Conservation (phyloP, 2,888 invertebrate genomes). For the Sinodicranocentrus sp. region DNA sequence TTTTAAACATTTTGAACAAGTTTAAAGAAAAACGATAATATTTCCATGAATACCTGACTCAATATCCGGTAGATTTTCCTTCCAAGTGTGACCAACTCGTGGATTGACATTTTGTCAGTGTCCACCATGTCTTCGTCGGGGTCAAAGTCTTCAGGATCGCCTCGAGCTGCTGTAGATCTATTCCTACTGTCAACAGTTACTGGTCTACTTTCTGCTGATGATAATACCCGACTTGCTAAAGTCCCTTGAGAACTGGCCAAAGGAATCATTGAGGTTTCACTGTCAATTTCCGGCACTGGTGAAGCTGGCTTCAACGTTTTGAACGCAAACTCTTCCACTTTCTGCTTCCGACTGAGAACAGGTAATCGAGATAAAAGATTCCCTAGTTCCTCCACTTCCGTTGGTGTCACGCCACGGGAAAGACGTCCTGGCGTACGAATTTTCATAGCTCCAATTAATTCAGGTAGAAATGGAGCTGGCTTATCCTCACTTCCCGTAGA, state of each 20-base stretch:
- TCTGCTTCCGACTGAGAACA: slow-evolving; percentile 35
- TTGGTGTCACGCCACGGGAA: not conserved
- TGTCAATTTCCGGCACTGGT: slow-evolving; percentile 40
- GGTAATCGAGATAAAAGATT: slow-evolving; percentile 40
- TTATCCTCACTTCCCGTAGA: not conserved
- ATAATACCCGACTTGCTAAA: not conserved
- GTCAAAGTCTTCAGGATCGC: not conserved
- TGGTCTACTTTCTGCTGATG: slow-evolving; percentile 16
- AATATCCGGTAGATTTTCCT: slow-evolving; percentile 57
- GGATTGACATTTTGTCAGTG: slow-evolving; percentile 38
- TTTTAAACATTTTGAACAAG: not conserved
- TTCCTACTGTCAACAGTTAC: not conserved
- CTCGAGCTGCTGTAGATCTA: not conserved
- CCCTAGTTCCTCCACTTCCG: slow-evolving; percentile 33
- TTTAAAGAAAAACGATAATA: not conserved
- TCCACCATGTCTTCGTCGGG: slow-evolving; percentile 16
- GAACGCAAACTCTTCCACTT: slow-evolving; percentile 47
- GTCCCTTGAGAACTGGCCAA: slow-evolving; percentile 42
- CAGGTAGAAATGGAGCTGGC: slow-evolving; percentile 23
- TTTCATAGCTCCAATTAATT: not conserved
- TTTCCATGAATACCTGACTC: slow-evolving; percentile 34
- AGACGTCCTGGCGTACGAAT: slow-evolving; percentile 1
- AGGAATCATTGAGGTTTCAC: slow-evolving; percentile 54
- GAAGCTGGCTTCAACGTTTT: slow-evolving; percentile 1
- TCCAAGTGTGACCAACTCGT: slow-evolving; percentile 49